Evolutionary conservation across 2,888 invertebrate species (phyloP).

Genomic region (Agrotis exclamationis): DNA sequence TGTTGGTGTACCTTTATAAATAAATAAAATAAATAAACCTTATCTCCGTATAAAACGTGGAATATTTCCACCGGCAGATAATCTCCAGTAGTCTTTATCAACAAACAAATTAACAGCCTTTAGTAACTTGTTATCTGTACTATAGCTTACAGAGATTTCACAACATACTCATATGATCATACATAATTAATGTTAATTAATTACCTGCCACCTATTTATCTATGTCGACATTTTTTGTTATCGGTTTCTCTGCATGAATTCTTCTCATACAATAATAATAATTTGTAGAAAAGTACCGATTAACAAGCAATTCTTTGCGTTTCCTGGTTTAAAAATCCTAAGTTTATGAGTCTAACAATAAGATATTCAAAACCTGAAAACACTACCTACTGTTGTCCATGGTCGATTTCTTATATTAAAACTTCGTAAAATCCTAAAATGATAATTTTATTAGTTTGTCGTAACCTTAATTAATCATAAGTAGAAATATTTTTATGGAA

Average conservation of each 20-base stretch:
- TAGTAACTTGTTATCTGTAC: constrained; percentile 73
- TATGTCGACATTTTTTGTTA: constrained; percentile 1
- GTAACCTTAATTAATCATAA: too few species aligned
- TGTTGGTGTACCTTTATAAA: too few species aligned
- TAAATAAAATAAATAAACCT: too few species aligned
- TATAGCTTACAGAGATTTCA: constrained; percentile 53
- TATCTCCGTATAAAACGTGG: constrained; percentile 62
- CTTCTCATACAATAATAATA: background rate
- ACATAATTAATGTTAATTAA: constrained; percentile 41
- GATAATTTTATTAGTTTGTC: too few species aligned
- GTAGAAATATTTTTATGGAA: too few species aligned
- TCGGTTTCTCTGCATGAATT: background rate
- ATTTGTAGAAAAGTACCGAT: too few species aligned
- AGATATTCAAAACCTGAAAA: background rate
- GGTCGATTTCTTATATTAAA: too few species aligned
- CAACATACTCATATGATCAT: constrained; percentile 49
- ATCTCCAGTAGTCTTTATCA: constrained; percentile 86
- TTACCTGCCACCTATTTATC: constrained; percentile 42
- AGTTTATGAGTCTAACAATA: background rate
- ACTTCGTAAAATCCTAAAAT: too few species aligned
- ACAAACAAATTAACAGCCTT: constrained; percentile 80
- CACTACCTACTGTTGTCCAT: background rate
- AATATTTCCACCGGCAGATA: constrained; percentile 84
- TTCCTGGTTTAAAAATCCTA: background rate
- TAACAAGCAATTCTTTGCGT: background rate